Base-by-base conservation (phyloP, 2,797 vertebrate species). In the Bryconaethiops microstoma region DNA sequence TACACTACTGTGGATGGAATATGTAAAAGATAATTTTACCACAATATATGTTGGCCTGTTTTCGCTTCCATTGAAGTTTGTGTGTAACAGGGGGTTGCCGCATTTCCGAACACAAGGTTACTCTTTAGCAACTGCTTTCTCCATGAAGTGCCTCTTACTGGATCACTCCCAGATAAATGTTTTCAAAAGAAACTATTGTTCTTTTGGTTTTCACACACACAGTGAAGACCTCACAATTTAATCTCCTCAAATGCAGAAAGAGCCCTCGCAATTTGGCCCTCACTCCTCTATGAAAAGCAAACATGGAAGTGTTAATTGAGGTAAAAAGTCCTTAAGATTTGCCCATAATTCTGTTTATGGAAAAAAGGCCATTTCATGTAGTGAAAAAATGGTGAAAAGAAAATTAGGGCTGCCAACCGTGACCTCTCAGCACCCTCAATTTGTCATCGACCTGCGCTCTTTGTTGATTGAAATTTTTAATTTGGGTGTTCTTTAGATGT, bases 381-480 rank as follows among this genome's bases (percentile, higher is more conserved):
- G 67, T 79, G 82, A 68, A 83, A 52, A 89, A 89, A 90, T 82
- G 82, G 87, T 90, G 73, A 86, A 86, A 87, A 74, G 79, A 90
- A 92, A 94, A 92, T 91, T 85, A 90, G 87, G 92, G 88, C 90
- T 81, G 88, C 78, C 92, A 90, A 90, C 87, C 80, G 88, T 95
- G 92, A 93, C 91, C 92, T 91, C 93, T 92, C 90, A 90, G 87
- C 94, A 93, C 94, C 91, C 89, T 91, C 95, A 96, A 94, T 96
- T 96, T 97, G 95, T 96, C 96, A 94, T 93, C 91, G 92, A 95
- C 95, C 93, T 92, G 93, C 91, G 83, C 86, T 90, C 91, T 96
- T 96, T 96, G 94, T 96, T 96, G 95, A 94, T 95, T 92, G 92
- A 94, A 96, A 95, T 96, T 96, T 95, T 97, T 96, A 95, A 97